Evolutionary conservation across 2,797 vertebrate species (phyloP).

Genomic region (Chromis chromis): DNA sequence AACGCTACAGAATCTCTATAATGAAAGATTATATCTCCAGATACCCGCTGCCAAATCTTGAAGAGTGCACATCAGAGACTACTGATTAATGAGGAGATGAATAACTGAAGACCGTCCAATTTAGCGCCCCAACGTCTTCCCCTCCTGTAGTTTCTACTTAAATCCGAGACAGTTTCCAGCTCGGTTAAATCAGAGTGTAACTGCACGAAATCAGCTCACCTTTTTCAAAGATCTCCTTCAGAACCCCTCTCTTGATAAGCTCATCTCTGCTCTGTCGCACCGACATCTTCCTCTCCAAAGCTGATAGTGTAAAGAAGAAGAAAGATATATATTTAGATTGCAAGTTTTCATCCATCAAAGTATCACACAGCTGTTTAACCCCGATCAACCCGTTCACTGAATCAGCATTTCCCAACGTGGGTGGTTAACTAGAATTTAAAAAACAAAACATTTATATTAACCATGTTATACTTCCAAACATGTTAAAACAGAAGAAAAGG

Average conservation of each 20-base stretch:
- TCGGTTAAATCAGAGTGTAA: slow-evolving; percentile 10
- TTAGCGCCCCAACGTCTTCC: slow-evolving; percentile 1
- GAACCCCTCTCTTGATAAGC: slow-evolving; percentile 96
- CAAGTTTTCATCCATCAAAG: neutral
- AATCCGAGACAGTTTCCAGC: neutral
- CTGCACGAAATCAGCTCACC: slow-evolving; percentile 81
- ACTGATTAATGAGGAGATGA: slow-evolving; percentile 65
- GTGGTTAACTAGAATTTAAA: too few relatives aligned
- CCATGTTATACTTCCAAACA: neutral
- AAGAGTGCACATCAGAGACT: slow-evolving; percentile 56
- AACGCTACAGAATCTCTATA: slow-evolving; percentile 56
- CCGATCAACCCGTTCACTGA: neutral
- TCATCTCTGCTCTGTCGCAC: slow-evolving; percentile 98
- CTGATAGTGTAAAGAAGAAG: slow-evolving; percentile 74
- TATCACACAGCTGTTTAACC: neutral
- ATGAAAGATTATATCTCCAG: slow-evolving; percentile 69
- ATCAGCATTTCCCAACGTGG: neutral
- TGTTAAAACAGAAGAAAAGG: neutral
- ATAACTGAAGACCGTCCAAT: slow-evolving; percentile 42
- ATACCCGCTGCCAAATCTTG: slow-evolving; percentile 50
- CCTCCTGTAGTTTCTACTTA: slow-evolving; percentile 23
- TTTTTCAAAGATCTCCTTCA: slow-evolving; percentile 99
- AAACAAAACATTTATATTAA: too few relatives aligned
- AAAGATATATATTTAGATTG: slow-evolving; percentile 11
- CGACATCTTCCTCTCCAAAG: slow-evolving; percentile 98